A percentile compares a stretch with the other conserved stretches of the same genome.
These are phyloP conservation scores for Schizothorax lantsangensis DNA, from an alignment of 2,797 vertebrate species.

Conservation along the genomic window DNA sequence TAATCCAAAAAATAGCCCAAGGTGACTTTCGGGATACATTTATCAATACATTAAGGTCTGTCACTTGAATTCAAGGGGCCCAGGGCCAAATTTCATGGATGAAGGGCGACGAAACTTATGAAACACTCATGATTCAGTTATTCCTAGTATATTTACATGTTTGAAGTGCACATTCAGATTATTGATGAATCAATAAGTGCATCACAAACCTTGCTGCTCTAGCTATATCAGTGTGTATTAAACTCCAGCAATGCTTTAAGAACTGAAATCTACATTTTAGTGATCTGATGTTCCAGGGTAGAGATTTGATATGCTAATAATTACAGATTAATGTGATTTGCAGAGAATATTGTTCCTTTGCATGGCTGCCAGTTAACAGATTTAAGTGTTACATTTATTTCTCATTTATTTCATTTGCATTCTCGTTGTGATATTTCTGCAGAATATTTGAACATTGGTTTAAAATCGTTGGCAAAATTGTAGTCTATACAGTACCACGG, in stretches of 20 bases:
- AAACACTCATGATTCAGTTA: not conserved
- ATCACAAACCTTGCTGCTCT: not conserved
- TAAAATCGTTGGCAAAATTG: not conserved
- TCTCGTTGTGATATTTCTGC: not conserved
- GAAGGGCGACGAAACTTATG: not conserved
- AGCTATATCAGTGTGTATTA: not conserved
- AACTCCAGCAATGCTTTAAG: not conserved
- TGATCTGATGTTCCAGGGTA: not conserved
- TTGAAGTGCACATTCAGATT: not conserved
- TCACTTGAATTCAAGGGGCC: not conserved
- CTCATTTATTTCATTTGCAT: conserved; percentile 11
- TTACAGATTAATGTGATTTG: not conserved
- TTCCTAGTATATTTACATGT: conserved; percentile 10
- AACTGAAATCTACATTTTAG: not conserved
- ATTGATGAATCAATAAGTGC: not conserved
- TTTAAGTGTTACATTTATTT: conserved; percentile 2
- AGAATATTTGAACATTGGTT: not conserved
- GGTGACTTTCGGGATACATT: conserved; percentile 7
- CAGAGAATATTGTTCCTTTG: not conserved
- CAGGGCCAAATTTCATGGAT: conserved; percentile 1
- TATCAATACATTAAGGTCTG: conserved; percentile 15
- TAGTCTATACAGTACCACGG: not conserved
- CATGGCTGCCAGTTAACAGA: not conserved
- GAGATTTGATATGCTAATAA: not conserved
- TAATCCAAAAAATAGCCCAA: conserved; percentile 24